phyloP scores from a whole-genome alignment of 2,797 vertebrate species.

The Tachyglossus aculeatus region DNA sequence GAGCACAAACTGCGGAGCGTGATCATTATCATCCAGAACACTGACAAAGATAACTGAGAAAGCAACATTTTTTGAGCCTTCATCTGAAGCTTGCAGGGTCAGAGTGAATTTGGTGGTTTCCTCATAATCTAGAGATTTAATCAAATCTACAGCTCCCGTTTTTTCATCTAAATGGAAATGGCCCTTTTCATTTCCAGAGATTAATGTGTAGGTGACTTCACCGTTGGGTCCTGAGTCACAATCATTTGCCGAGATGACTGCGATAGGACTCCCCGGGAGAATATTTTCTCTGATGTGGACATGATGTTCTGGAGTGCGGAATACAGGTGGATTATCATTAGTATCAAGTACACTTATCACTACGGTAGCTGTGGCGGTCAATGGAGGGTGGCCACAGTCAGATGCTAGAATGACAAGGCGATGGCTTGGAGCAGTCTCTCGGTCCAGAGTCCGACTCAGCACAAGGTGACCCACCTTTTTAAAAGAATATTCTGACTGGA shows the following conservation, averaged over 20 bases:
- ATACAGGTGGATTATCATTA: conserved; percentile 88
- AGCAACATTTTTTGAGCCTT: conserved; percentile 73
- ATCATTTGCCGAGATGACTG: conserved; percentile 82
- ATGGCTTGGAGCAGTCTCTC: conserved; percentile 78
- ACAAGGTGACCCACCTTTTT: conserved; percentile 78
- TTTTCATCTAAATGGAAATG: conserved; percentile 79
- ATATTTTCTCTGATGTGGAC: conserved; percentile 82
- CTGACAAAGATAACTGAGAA: conserved; percentile 81
- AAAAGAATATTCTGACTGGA: conserved; percentile 68
- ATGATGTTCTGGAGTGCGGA: conserved; percentile 79
- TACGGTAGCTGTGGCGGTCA: conserved; percentile 80
- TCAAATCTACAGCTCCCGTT: conserved; percentile 81
- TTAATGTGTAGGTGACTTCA: conserved; percentile 79
- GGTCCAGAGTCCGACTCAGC: conserved; percentile 80
- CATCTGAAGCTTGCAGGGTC: conserved; percentile 83
- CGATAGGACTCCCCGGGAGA: conserved; percentile 74
- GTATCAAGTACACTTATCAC: conserved; percentile 84
- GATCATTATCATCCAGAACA: conserved; percentile 92
- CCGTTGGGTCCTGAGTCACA: conserved; percentile 79
- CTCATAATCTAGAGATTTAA: conserved; percentile 85
- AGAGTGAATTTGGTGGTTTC: conserved; percentile 80
- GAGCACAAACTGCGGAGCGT: conserved; percentile 86
- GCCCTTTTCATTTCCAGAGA: conserved; percentile 84
- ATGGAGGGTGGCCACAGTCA: conserved; percentile 78
- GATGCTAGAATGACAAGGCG: conserved; percentile 81